Conservation (phyloP, 2,113 vertebrate genomes). For the Aegithalos caudatus region DNA sequence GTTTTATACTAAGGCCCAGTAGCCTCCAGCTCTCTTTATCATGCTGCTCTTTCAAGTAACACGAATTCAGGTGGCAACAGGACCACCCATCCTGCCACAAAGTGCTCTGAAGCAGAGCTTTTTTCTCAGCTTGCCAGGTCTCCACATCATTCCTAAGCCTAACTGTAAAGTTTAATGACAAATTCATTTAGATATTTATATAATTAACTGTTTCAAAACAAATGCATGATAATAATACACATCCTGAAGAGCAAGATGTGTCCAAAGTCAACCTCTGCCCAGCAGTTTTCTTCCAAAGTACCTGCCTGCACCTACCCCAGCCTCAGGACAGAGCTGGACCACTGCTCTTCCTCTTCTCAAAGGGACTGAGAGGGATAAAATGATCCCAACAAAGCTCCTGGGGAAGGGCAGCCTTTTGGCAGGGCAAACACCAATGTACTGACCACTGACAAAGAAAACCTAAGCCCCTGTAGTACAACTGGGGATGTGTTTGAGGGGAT, state of each 20-base stretch:
- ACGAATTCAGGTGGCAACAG: neutral
- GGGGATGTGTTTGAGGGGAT: no score
- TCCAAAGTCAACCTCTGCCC: neutral
- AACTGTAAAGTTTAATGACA: neutral
- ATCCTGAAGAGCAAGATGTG: neutral
- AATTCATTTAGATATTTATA: neutral
- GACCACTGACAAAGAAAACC: neutral
- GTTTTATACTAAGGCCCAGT: neutral
- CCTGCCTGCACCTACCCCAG: neutral
- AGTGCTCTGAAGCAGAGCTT: neutral
- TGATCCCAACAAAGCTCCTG: neutral
- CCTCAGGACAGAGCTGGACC: neutral
- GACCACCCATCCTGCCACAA: neutral
- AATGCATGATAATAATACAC: neutral
- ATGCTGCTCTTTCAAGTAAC: neutral
- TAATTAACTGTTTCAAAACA: neutral
- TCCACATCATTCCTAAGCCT: neutral
- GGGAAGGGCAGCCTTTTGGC: neutral
- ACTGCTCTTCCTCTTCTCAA: neutral
- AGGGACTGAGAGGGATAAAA: neutral
- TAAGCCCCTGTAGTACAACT: fast-evolving
- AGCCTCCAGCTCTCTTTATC: neutral
- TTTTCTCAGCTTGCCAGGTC: neutral
- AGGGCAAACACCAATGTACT: neutral
- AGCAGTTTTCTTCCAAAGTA: fast-evolving